These are phyloP conservation scores for Ardeotis arabs DNA, from an alignment of 2,113 vertebrate species.

Conservation along the genomic window DNA sequence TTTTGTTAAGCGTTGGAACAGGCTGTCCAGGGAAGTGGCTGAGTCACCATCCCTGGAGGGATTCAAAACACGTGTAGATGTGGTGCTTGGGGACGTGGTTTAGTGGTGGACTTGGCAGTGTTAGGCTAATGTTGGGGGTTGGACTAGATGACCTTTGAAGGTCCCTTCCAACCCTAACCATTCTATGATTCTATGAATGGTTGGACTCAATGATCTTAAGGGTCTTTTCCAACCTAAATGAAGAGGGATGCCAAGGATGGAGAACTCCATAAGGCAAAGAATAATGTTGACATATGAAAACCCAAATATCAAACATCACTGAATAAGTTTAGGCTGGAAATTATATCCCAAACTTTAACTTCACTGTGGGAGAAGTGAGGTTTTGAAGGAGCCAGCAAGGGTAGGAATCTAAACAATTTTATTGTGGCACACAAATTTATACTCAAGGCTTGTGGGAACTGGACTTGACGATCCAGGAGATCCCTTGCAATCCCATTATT, in stretches of 20 bases:
- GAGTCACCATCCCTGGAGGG: not conserved
- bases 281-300: not conserved
- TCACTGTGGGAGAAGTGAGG: not conserved
- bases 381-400: not conserved
- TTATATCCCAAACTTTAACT: not conserved
- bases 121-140: not conserved
- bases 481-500: not conserved
- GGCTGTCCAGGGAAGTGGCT: not conserved
- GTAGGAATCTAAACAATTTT: not conserved
- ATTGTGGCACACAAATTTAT: not conserved
- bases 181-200: not conserved
- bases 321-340: not conserved
- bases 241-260: not conserved
- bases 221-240: too few relatives aligned
- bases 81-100: not conserved
- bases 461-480: not conserved
- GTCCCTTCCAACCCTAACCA: not conserved
- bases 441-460: not conserved
- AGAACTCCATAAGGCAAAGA: not conserved
- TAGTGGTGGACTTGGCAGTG: not conserved
- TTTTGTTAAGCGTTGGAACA: not conserved
- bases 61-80: fast-evolving
- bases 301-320: not conserved
- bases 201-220: too few relatives aligned
- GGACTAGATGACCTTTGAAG: not conserved